These are phyloP conservation scores for Capromys pilorides DNA, from an alignment of 2,797 vertebrate species.

Conservation along the genomic window DNA sequence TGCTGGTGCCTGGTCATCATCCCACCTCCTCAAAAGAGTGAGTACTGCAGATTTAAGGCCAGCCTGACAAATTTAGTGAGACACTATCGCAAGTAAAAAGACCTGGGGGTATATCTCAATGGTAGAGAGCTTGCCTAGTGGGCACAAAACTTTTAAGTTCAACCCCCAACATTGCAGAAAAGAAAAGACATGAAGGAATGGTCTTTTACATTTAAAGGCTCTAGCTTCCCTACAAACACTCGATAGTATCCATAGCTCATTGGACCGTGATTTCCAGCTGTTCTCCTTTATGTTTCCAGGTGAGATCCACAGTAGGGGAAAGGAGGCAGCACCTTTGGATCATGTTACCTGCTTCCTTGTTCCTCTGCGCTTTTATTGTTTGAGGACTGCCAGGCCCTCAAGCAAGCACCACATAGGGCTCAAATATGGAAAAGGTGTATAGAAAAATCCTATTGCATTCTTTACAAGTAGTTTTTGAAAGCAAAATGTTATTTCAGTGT, in stretches of 20 bases:
- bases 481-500: not conserved
- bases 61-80: not conserved
- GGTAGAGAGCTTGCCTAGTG: not conserved
- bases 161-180: not conserved
- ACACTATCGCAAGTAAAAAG: not conserved
- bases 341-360: not conserved
- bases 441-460: not conserved
- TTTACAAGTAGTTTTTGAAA: conserved; percentile 34
- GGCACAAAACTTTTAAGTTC: not conserved
- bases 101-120: not conserved
- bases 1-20: not conserved
- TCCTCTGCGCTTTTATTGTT: not conserved
- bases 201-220: conserved; percentile 27
- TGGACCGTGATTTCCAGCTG: not conserved
- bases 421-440: not conserved
- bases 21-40: not conserved
- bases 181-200: not conserved
- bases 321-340: not conserved
- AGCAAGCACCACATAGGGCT: not conserved
- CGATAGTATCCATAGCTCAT: not conserved
- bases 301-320: not conserved
- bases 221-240: not conserved
- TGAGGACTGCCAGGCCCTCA: not conserved
- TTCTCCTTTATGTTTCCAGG: not conserved
- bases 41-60: not conserved